Percentiles rank a stretch among this genome's conserved stretches.
Conservation (phyloP, 2,113 vertebrate species). For the Copsychus sechellarum region DNA sequence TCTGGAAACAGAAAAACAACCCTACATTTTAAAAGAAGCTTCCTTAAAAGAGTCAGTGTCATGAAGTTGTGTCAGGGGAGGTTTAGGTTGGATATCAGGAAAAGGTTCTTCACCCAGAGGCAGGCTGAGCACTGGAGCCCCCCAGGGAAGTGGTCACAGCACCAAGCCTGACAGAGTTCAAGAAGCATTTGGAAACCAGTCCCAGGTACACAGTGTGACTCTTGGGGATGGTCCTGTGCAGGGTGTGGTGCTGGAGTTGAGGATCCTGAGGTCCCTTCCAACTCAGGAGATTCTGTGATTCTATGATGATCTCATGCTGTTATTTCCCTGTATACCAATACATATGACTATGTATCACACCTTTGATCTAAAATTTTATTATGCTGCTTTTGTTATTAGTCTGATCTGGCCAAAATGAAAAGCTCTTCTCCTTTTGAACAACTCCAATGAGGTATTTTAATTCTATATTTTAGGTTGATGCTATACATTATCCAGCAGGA, state of each 20-base stretch:
- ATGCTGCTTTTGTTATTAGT: not conserved
- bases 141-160: not conserved
- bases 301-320: not conserved
- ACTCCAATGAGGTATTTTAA: not conserved
- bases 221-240: not conserved
- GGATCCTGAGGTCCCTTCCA: not conserved
- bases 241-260: not conserved
- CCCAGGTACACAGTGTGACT: not conserved
- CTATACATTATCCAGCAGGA: not conserved
- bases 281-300: not conserved
- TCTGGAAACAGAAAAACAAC: not conserved
- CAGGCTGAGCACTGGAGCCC: not conserved
- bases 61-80: not conserved
- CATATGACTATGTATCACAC: not conserved
- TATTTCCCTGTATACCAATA: not conserved
- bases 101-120: not conserved
- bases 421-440: not conserved
- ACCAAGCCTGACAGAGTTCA: not conserved
- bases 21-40: not conserved
- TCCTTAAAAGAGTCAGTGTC: not conserved
- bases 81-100: not conserved
- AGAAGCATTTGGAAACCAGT: not conserved
- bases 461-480: not conserved
- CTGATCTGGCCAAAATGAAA: not conserved
- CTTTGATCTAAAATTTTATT: not conserved